Evolutionary conservation across 2,113 vertebrate species (phyloP), one percentile per base, ranked within the genome.

Genomic region (Chionomys nivalis): DNA sequence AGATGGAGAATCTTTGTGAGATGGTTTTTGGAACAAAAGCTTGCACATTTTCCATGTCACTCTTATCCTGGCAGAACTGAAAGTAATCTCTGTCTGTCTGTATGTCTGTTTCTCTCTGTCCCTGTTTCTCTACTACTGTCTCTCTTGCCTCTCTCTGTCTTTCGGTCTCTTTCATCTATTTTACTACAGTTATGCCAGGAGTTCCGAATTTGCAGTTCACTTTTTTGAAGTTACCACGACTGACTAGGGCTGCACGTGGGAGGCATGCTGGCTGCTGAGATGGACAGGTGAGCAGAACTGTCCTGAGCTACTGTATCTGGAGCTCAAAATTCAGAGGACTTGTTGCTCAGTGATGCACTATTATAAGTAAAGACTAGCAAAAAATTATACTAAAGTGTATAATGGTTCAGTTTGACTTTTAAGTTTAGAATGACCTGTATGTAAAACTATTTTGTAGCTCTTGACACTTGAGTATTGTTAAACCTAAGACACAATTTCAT

Each of bases 51-150:
- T 83, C 21, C 2, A 75, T 49, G 39, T 13, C 70, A 9, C 52
- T 49, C 31, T 90, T 92, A 92, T 52, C 10, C 14, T 90, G 16
- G n/a, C 73, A 94, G 61, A 91, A 85, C 23, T 73, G 83, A 90
- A 93, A 14, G 19, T 13, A 87, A 31, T 68, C 63, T 93, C 47
- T 44, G 7, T 63, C n/a, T 4, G 1, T 63, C 81, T n/a, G 19
- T 63, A n/a, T n/a, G 58, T 58, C 2, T 83, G 10, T 83, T 0
- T 63, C 81, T 83, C 1, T 83, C 58, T 85, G 2, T 82, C 79
- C 8, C 49, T 1, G 2, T n/a, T 19, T 79, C 52, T 85, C 82
- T 28, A 1, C 42, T 13, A 63, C n/a, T 42, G 19, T 81, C 52
- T 86, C 28, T 87, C 42, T 87, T 16, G 33, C 16, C 39, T 44